Evolutionary conservation across 1,140 invertebrate species (phyloP).

Genomic region (Drosophila bocki): DNA sequence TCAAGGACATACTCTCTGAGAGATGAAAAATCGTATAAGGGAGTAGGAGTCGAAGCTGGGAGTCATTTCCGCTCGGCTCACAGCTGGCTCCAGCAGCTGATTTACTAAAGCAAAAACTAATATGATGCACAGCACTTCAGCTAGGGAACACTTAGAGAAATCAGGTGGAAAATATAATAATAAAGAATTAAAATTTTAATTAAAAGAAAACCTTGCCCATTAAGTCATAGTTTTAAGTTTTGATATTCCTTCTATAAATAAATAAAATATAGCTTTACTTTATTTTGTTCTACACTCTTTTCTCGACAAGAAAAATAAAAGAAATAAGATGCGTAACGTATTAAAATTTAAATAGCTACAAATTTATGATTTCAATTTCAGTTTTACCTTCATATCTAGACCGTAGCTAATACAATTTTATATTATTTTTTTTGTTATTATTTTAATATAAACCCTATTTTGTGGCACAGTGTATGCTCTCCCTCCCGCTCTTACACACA

Average conservation of each 20-base stretch:
- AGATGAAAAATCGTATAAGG: conserved; percentile 31
- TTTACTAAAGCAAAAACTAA: conserved; percentile 68
- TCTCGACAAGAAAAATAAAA: background rate
- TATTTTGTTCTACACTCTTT: background rate
- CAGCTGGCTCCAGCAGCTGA: conserved; percentile 41
- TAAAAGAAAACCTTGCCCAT: too few relatives aligned
- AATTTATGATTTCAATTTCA: background rate
- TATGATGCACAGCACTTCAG: conserved; percentile 42
- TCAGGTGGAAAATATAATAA: background rate
- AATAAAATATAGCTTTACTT: too few relatives aligned
- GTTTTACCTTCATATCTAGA: background rate
- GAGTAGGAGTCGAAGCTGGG: background rate
- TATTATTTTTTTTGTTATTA: too few relatives aligned
- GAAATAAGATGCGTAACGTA: background rate
- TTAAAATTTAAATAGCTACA: background rate
- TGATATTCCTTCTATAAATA: too few relatives aligned
- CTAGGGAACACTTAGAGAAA: conserved; percentile 3
- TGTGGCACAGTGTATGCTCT: background rate
- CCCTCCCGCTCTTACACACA: conserved; percentile 15
- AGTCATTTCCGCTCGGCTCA: conserved; percentile 35
- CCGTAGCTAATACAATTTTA: too few relatives aligned
- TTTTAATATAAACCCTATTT: background rate
- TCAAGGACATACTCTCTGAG: background rate
- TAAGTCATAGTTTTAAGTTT: too few relatives aligned
- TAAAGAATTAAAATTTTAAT: too few relatives aligned